Base-by-base conservation (phyloP, 2,113 vertebrate species). In the Hucho hucho region DNA sequence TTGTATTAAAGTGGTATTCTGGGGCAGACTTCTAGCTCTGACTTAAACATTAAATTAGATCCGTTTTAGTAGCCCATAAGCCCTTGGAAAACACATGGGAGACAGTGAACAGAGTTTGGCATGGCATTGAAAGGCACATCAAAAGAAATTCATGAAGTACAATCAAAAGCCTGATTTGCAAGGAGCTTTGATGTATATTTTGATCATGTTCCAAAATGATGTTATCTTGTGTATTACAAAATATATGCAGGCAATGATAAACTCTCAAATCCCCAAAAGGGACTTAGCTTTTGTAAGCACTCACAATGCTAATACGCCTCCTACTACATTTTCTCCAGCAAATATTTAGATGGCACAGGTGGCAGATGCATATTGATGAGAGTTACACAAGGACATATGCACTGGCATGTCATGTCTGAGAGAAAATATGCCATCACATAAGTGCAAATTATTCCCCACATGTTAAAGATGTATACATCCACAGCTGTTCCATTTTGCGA, bases 71-170 rank as follows among this genome's bases (percentile, higher is more conserved):
- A 84, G 73, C 81, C 83, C 70, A 67, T 81, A 75, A 73, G 64
- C 63, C 65, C 25, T 64, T 56, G 1, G 61, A 75, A 78, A 88
- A 84, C 82, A 79, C 77, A 43, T 67, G 81, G 75, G 78, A 49
- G 74, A 81, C 56, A 71, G 79, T 73, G 26, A 67, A 29, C 74
- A 72, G 63, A 74, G 72, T 79, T 81, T 74, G 79, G 73, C 81
- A 71, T 88, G 85, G 75, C 85, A 92, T 90, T 91, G 90, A 92
- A 90, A 84, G 80, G 74, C 68, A 92, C 91, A 92, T 94, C 90
- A 93, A 91, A 80, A 89, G 87, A 79, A 29, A 88, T 83, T 76
- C 70, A 70, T 90, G 61, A 88, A 87, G 88, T 73, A 86, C 77
- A 86, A 89, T 84, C 88, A 87, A 79, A 73, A 75, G 76, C 47